Conservation (phyloP, 2,888 invertebrate genomes). For the Dryobotodes eremita region DNA sequence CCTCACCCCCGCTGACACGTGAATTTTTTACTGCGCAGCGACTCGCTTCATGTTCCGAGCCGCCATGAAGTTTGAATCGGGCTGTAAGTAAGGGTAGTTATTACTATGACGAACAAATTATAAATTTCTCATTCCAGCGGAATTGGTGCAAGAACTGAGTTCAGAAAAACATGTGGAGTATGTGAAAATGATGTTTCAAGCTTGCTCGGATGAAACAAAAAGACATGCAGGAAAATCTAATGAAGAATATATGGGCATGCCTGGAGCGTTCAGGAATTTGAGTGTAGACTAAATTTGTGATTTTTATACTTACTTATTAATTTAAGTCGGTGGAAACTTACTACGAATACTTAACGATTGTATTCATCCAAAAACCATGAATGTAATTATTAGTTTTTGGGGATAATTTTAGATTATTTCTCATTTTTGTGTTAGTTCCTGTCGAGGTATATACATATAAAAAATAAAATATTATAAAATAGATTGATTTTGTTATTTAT, state of each 20-base stretch:
- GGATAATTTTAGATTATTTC: neutral
- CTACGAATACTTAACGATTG: too few species aligned
- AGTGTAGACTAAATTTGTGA: slow-evolving; percentile 69
- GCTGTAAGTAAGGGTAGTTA: neutral
- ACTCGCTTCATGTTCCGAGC: too few species aligned
- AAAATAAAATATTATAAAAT: neutral
- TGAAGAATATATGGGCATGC: slow-evolving; percentile 75
- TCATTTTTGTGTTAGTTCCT: neutral
- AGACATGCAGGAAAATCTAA: slow-evolving; percentile 71
- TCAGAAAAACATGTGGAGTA: slow-evolving; percentile 66
- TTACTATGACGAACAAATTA: too few species aligned
- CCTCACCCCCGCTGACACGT: too few species aligned
- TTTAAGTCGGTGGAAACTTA: too few species aligned
- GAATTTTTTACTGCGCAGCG: too few species aligned
- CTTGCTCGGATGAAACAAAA: slow-evolving; percentile 73
- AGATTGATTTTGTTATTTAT: neutral
- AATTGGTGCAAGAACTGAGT: slow-evolving; percentile 62
- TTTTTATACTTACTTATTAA: neutral
- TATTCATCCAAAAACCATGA: neutral
- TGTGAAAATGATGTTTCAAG: slow-evolving; percentile 68
- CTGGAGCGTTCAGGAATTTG: slow-evolving; percentile 77
- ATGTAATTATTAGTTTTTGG: neutral
- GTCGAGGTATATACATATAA: neutral
- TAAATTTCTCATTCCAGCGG: slow-evolving; percentile 65
- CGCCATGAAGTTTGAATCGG: too few species aligned